Evolutionary conservation across 1,140 invertebrate genomes (phyloP).

Genomic region (Aphelinus atriplicis): DNA sequence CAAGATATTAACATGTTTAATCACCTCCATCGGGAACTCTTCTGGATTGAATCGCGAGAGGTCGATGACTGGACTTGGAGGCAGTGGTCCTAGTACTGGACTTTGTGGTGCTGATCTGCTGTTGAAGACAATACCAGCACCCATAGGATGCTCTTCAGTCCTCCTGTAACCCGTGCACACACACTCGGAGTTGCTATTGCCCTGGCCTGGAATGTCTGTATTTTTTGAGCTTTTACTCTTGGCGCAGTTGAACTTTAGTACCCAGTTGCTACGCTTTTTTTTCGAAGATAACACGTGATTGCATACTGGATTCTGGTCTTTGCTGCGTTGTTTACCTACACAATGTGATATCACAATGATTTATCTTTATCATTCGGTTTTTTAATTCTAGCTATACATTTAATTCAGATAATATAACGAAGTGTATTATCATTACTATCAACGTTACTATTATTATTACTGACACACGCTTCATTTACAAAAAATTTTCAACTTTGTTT

Average conservation of each 20-base stretch:
- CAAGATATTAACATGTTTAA: not conserved
- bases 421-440: not conserved
- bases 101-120: constrained; percentile 59
- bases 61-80: constrained; percentile 68
- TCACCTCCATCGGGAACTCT: constrained; percentile 69
- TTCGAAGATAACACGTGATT: constrained; percentile 62
- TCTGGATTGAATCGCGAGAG: constrained; percentile 70
- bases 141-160: constrained; percentile 69
- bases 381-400: no score
- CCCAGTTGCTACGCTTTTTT: constrained; percentile 72
- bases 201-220: constrained; percentile 62
- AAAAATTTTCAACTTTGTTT: constrained; percentile 10
- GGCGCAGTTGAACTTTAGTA: constrained; percentile 71
- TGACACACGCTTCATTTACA: not conserved
- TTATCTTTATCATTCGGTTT: no score
- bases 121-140: constrained; percentile 66
- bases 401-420: not conserved
- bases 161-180: constrained; percentile 72
- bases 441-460: not conserved
- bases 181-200: constrained; percentile 67
- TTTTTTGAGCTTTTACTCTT: constrained; percentile 68
- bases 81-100: constrained; percentile 55
- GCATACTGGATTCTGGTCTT: constrained; percentile 61
- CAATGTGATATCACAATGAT: no score
- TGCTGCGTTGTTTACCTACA: constrained; percentile 60